Conservation (phyloP, 2,113 vertebrate genomes). For the Gopherus evgoodei region DNA sequence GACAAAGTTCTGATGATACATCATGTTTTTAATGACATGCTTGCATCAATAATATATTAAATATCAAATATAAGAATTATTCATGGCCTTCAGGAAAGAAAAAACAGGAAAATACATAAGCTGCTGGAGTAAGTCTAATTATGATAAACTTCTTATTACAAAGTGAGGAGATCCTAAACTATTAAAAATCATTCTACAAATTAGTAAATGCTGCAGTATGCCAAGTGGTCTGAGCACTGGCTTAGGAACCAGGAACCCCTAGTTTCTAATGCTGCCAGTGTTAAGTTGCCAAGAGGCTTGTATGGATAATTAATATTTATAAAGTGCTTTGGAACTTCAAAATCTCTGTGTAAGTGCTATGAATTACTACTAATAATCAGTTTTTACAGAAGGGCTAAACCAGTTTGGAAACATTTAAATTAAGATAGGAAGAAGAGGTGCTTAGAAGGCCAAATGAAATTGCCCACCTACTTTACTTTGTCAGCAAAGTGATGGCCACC, state of each 20-base stretch:
- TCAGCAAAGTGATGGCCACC: fast-evolving
- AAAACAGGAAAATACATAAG: conserved; percentile 9
- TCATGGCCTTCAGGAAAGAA: conserved; percentile 50
- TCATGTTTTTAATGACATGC: conserved; percentile 16
- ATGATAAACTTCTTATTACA: conserved; percentile 46
- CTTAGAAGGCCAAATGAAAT: not conserved
- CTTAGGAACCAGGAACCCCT: not conserved
- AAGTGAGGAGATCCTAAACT: conserved; percentile 32
- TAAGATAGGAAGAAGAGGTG: not conserved
- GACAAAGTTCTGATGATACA: conserved; percentile 53
- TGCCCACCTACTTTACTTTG: not conserved
- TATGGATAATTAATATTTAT: not conserved
- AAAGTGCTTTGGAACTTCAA: not conserved
- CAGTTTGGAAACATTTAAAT: not conserved
- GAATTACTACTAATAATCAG: not conserved
- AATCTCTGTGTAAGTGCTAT: not conserved
- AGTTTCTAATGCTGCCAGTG: not conserved
- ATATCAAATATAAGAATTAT: conserved; percentile 56
- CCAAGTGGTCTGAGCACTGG: not conserved
- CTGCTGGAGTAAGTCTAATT: conserved; percentile 68
- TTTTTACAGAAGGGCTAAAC: not conserved
- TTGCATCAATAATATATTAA: conserved; percentile 67
- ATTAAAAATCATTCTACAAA: conserved; percentile 3
- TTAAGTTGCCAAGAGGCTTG: not conserved
- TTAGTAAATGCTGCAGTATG: conserved; percentile 3